Base-by-base conservation (phyloP, 2,888 invertebrate genomes). In the Leptopterna dolabrata region DNA sequence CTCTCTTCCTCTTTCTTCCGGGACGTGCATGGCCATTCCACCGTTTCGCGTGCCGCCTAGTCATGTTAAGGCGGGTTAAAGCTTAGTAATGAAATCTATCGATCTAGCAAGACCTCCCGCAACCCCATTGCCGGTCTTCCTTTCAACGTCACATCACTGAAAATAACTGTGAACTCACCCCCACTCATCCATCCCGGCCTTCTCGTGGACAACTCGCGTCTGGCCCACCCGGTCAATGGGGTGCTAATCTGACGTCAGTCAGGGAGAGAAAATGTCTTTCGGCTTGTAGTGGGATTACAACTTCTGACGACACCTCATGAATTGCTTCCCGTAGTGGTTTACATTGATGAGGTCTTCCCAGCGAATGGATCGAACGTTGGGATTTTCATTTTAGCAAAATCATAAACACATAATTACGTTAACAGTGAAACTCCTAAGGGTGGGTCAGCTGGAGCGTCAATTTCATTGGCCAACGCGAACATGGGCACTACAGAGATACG, bases 81-180 rank as follows among this genome's bases (percentile, higher is more conserved):
- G 55, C 55, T 55, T 55, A 19, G 55, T 55, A 55, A 55, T 55
- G 55, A 55, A 55, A 55, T 55, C 55, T 55, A 55, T 55, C 55
- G 55, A 55, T 55, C 55, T 55, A 55, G 55, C 55, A 19, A 55
- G 55, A 55, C 55, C 55, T 55, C 55, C 55, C 55, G 19, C 55
- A 55, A 55, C 55, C 55, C 19, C 47, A 47, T 19, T 19, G 55
- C 55, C 19, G 55, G 55, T 55, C 55, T 55, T 55, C 55, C 55
- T 55, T 55, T 55, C 55, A 55, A 55, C 55, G 55, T 55, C 55
- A 55, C 55, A 55, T 55, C 55, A 55, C 55, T 55, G 55, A 55
- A 55, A 55, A 55, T 55, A 55, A 55, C 55, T 19, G 24, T n/a
- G 19, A n/a, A n/a, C 19, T 19, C 55, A 3, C 55, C 55, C 55